phyloP scores from a whole-genome alignment of 2,888 invertebrate species.

The Hypolimnas misippus region DNA sequence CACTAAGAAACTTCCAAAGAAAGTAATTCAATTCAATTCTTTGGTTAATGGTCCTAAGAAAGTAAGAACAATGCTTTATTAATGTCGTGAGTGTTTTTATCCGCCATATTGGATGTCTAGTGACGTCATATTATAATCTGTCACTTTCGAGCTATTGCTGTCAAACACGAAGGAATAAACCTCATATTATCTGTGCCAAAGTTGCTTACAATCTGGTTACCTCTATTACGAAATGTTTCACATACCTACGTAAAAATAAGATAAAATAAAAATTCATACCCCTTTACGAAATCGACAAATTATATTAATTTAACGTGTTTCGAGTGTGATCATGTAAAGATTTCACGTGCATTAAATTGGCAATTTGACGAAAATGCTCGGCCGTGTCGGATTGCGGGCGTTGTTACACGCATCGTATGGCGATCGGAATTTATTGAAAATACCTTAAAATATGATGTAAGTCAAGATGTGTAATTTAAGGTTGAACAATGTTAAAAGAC shows the following conservation, averaged over 20 bases:
- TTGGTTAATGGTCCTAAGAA: too few relatives aligned
- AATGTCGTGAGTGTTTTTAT: too few relatives aligned
- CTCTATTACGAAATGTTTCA: neutral
- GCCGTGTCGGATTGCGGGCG: slow-evolving; percentile 55
- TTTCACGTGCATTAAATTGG: slow-evolving; percentile 60
- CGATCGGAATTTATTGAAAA: slow-evolving; percentile 18
- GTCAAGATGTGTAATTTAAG: too few relatives aligned
- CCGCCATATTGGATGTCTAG: neutral
- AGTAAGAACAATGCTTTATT: too few relatives aligned
- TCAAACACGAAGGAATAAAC: neutral
- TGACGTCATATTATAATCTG: neutral
- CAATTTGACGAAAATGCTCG: slow-evolving; percentile 46
- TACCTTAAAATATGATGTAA: neutral
- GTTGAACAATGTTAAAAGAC: too few relatives aligned
- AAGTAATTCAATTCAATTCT: too few relatives aligned
- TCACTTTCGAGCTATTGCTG: too few relatives aligned
- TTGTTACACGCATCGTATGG: slow-evolving; percentile 12
- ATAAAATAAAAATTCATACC: neutral
- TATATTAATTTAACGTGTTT: neutral
- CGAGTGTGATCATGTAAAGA: slow-evolving; percentile 18
- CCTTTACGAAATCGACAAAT: neutral
- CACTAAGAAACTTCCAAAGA: too few relatives aligned
- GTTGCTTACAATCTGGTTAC: neutral
- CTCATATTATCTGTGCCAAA: neutral
- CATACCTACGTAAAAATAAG: neutral